Base-by-base conservation (phyloP, 2,113 vertebrate genomes). In the Epinephelus cyanopodus region DNA sequence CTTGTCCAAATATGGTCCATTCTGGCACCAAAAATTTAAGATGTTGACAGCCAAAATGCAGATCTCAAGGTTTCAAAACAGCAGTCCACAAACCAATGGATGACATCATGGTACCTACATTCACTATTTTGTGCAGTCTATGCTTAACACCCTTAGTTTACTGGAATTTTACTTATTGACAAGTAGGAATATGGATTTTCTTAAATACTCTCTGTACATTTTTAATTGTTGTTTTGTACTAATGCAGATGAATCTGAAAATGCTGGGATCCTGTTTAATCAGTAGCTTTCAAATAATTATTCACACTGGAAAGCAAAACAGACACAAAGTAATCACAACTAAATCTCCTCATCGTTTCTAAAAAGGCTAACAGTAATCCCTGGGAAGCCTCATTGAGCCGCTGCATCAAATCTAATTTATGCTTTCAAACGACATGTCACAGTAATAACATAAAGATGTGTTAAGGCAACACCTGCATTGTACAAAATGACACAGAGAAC, bases 111-210 rank as follows among this genome's bases (percentile, higher is more conserved):
- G 33, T 37, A 37, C 33, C 33, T 37, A 37, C 6, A 7, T 5
- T 37, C 6, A 37, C 6, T 37, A 7, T 37, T 37, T 37, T 37
- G 33, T 37, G 33, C 33, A 37, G 33, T 37, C 33, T 37, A 37
- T 37, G 61, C 50, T 77, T 79, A 69, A 60, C 82, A 72, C n/a
- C 15, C 45, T 62, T 10, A n/a, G 11, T 75, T 74, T 37, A 17
- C 3, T 27, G 10, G 25, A 77, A 57, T 69, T 5, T 33, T 13
- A 37, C 25, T 25, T 10, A 54, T 47, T 63, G 50, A 75, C 6
- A 1, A 8, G 5, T 39, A 56, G 29, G 53, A 58, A 2, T 53
- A 13, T 27, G 25, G 25, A 18, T 58, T 48, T 52, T 62, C 27
- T 47, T 25, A 52, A 52, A n/a, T 5, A 42, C 25, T 6, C 50